phyloP scores from a whole-genome alignment of 2,113 vertebrate species.

The Noturus placidus region DNA sequence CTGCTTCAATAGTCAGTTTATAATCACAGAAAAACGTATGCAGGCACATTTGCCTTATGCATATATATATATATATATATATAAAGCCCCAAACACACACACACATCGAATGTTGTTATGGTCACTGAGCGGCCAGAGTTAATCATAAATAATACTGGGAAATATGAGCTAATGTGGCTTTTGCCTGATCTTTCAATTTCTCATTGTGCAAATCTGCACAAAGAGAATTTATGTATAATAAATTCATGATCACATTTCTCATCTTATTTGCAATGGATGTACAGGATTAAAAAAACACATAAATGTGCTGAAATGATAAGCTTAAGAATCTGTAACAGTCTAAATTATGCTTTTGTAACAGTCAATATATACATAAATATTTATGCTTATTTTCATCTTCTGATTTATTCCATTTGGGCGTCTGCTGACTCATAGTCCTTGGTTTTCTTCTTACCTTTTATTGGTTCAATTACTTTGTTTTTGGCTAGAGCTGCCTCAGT shows the following conservation, averaged over 20 bases:
- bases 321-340: background rate
- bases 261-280: background rate
- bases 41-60: background rate
- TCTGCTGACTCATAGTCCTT: background rate
- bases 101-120: constrained; percentile 14
- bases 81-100: background rate
- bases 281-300: background rate
- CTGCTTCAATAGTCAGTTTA: background rate
- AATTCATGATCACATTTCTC: constrained; percentile 2
- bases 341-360: background rate
- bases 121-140: no score
- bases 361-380: background rate
- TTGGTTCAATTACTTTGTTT: constrained; percentile 14
- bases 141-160: constrained; percentile 42
- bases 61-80: no score
- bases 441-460: background rate
- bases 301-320: background rate
- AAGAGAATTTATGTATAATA: constrained; percentile 9
- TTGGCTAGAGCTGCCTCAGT: constrained; percentile 20
- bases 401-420: background rate
- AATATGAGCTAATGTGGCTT: constrained; percentile 50
- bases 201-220: constrained; percentile 27
- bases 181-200: constrained; percentile 36
- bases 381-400: background rate
- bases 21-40: background rate